These are phyloP conservation scores for Onchidella celtica DNA, from an alignment of 2,888 invertebrate genomes.

Conservation along the genomic window DNA sequence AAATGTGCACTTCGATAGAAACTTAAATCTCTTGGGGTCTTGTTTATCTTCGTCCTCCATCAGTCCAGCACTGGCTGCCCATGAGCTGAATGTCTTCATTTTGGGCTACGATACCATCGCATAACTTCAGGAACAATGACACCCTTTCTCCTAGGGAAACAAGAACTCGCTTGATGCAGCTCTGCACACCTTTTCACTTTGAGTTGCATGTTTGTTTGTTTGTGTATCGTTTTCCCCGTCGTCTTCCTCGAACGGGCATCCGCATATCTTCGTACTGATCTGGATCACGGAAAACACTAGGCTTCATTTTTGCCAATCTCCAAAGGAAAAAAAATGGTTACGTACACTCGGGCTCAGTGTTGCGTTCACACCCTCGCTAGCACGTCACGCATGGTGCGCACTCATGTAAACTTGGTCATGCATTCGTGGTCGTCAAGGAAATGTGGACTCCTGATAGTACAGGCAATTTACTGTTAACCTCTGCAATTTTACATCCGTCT, in stretches of 20 bases:
- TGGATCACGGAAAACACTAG: background rate
- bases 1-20: too few relatives aligned
- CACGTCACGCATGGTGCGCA: conserved; percentile 31
- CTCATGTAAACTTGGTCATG: conserved; percentile 37
- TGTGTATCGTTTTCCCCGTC: background rate
- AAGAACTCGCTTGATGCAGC: conserved; percentile 20
- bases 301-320: conserved; percentile 1
- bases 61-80: too few relatives aligned
- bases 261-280: conserved; percentile 27
- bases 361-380: conserved; percentile 8
- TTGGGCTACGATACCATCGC: too few relatives aligned
- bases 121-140: background rate
- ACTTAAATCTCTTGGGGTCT: too few relatives aligned
- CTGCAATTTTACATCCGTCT: conserved; percentile 13
- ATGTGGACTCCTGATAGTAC: conserved; percentile 10
- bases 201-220: conserved; percentile 15
- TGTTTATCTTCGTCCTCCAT: too few relatives aligned
- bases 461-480: background rate
- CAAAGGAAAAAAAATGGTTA: background rate
- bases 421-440: conserved; percentile 16
- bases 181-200: background rate
- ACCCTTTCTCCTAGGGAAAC: background rate
- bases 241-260: background rate
- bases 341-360: conserved; percentile 14
- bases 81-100: too few relatives aligned